phyloP scores from a whole-genome alignment of 2,113 vertebrate genomes.

The Semnopithecus entellus region DNA sequence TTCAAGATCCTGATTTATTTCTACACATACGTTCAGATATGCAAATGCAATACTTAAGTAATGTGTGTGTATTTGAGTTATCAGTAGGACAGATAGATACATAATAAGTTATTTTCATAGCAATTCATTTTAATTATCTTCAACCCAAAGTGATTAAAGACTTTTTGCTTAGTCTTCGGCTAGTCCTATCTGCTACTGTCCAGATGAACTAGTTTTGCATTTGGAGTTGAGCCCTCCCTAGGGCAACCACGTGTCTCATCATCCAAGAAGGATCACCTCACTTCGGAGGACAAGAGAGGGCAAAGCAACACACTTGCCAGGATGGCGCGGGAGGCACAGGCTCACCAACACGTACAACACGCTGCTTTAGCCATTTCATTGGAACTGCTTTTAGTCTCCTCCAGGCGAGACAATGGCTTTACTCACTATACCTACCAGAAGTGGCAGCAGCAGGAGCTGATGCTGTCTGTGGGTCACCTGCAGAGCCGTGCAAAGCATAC shows the following conservation, averaged over 20 bases:
- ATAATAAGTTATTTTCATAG: not conserved
- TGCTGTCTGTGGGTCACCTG: rapidly evolving
- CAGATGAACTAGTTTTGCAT: not conserved
- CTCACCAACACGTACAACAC: not conserved
- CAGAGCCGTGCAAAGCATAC: not conserved
- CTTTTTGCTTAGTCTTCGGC: not conserved
- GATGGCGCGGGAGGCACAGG: too few relatives aligned
- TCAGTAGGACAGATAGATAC: too few relatives aligned
- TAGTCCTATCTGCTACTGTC: not conserved
- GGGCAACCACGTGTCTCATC: not conserved
- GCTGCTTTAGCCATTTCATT: not conserved
- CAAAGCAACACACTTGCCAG: rapidly evolving
- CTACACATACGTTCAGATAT: not conserved
- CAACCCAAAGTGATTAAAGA: not conserved
- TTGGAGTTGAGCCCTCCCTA: not conserved
- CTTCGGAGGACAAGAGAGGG: not conserved
- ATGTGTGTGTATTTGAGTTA: too few relatives aligned
- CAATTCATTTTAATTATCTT: not conserved
- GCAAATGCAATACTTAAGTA: too few relatives aligned
- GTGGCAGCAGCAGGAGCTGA: rapidly evolving
- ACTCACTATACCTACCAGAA: rapidly evolving
- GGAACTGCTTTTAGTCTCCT: not conserved
- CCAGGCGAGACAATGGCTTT: not conserved
- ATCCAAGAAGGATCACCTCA: not conserved
- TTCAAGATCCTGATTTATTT: not conserved